Conservation (phyloP, 2,113 vertebrate genomes). For the Pipra filicauda region DNA sequence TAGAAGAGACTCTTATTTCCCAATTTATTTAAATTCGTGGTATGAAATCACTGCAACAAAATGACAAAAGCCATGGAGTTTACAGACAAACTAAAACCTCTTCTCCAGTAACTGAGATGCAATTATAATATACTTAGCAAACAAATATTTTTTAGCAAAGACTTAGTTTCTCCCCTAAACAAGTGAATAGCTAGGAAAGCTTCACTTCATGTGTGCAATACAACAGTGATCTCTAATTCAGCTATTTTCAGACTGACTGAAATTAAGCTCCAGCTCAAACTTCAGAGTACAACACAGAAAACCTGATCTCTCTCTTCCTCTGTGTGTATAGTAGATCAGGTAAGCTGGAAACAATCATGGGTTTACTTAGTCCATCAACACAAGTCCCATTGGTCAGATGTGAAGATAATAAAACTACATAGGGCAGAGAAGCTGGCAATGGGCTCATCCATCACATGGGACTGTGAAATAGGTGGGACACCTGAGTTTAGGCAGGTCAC, state of each 20-base stretch:
- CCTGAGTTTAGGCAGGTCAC: not conserved
- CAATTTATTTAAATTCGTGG: constrained; percentile 1
- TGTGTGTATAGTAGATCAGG: not conserved
- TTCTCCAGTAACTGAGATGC: not conserved
- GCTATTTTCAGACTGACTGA: not conserved
- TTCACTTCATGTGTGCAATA: not conserved
- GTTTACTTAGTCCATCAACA: not conserved
- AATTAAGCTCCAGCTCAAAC: not conserved
- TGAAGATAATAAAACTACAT: not conserved
- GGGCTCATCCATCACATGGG: not conserved
- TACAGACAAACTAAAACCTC: not conserved
- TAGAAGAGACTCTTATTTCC: not conserved
- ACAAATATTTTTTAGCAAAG: not conserved
- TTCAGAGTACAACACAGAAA: not conserved
- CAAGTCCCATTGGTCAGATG: not conserved
- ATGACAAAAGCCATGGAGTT: constrained; percentile 13
- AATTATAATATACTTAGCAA: not conserved
- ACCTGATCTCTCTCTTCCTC: not conserved
- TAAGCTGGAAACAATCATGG: not conserved
- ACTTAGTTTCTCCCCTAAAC: not conserved
- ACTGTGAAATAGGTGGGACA: not conserved
- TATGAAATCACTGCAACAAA: constrained; percentile 13
- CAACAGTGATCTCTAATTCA: not conserved
- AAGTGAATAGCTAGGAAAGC: not conserved
- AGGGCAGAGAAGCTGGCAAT: not conserved